A percentile compares a stretch with the other conserved stretches of the same genome.
phyloP scores from a whole-genome alignment of 1,140 invertebrate genomes.

The Drosophila miranda region DNA sequence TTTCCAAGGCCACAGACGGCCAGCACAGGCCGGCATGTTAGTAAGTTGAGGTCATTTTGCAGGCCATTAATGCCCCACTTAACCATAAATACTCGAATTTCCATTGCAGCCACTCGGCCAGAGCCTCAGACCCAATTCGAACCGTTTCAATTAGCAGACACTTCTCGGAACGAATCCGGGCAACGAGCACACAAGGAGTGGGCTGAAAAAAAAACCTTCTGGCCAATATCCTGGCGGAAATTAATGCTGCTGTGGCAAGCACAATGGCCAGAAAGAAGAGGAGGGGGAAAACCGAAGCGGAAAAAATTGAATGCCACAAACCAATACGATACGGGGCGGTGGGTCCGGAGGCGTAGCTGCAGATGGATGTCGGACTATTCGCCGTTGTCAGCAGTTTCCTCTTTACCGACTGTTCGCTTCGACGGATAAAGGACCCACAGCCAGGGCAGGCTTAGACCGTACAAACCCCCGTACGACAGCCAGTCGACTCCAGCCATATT shows the following conservation, averaged over 20 bases:
- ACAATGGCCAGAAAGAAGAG: conserved; percentile 16
- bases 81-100: conserved; percentile 56
- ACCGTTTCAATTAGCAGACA: conserved; percentile 70
- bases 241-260: conserved; percentile 67
- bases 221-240: conserved; percentile 76
- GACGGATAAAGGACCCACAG: conserved; percentile 44
- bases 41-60: conserved; percentile 39
- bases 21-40: conserved; percentile 19
- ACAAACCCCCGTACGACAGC: conserved; percentile 2
- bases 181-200: conserved; percentile 15
- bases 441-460: conserved; percentile 50
- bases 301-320: conserved; percentile 53
- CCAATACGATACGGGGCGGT: conserved; percentile 22
- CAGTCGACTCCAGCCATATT: conserved; percentile 56
- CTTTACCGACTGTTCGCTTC: conserved; percentile 31
- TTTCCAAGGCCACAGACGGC: conserved; percentile 19
- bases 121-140: conserved; percentile 20
- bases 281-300: conserved; percentile 6
- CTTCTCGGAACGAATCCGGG: conserved; percentile 31
- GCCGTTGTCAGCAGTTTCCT: conserved; percentile 67
- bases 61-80: conserved; percentile 42
- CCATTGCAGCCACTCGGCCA: conserved; percentile 36
- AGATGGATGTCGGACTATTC: conserved; percentile 47
- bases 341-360: conserved; percentile 7
- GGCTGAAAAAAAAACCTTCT: conserved; percentile 47